Conservation (phyloP, 2,797 vertebrate species). For the Paguma larvata region DNA sequence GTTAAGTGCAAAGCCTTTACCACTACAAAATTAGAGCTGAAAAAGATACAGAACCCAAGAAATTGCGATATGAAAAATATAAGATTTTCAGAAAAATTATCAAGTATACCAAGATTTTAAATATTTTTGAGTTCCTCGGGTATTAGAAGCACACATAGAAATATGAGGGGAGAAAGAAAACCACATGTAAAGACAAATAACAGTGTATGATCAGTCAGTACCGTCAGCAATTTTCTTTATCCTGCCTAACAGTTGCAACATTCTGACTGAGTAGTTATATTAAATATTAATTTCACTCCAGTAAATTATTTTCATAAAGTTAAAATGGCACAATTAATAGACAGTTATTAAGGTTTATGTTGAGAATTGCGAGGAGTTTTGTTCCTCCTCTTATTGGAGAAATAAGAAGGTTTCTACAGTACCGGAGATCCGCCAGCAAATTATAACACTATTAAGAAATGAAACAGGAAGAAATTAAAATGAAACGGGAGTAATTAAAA, state of each 20-base stretch:
- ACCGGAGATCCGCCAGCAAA: neutral
- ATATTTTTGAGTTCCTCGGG: conserved; percentile 39
- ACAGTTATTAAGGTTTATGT: neutral
- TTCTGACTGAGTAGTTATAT: neutral
- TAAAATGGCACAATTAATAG: conserved; percentile 23
- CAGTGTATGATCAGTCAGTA: neutral
- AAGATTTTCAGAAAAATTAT: conserved; percentile 74
- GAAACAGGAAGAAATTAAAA: conserved; percentile 10
- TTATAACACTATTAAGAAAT: neutral
- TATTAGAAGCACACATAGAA: conserved; percentile 42
- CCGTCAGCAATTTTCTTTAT: neutral
- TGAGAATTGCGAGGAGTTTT: neutral
- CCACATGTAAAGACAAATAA: neutral
- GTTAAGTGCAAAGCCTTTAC: conserved; percentile 82
- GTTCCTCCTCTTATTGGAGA: neutral
- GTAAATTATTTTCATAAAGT: conserved; percentile 13
- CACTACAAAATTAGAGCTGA: conserved; percentile 78
- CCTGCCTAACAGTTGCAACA: neutral
- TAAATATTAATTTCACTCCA: neutral
- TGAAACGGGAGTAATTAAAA: neutral
- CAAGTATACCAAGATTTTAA: conserved; percentile 50
- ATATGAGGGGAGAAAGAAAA: neutral
- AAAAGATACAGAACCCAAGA: conserved; percentile 77
- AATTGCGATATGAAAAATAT: conserved; percentile 73
- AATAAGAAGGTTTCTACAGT: neutral